Conservation (phyloP, 2,888 invertebrate genomes). For the Furcula furcula region DNA sequence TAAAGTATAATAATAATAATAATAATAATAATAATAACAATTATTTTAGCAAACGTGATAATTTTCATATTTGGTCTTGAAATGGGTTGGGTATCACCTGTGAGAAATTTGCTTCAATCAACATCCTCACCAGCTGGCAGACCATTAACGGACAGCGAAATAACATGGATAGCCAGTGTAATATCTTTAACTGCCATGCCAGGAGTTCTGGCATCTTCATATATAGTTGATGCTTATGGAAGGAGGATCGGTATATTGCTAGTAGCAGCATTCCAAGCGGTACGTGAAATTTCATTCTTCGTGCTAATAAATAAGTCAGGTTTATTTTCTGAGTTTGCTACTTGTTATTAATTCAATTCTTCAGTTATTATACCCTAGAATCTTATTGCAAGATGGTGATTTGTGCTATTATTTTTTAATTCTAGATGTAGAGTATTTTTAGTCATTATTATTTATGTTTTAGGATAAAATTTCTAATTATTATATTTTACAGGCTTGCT, state of each 20-base stretch:
- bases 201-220: constrained; percentile 24
- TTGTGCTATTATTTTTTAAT: not conserved
- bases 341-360: too few species aligned
- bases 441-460: too few species aligned
- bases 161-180: constrained; percentile 61
- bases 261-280: constrained; percentile 41
- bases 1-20: too few species aligned
- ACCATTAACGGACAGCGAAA: constrained; percentile 44
- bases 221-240: constrained; percentile 47
- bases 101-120: constrained; percentile 51
- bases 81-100: constrained; percentile 65
- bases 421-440: not conserved
- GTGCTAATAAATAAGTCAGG: too few species aligned
- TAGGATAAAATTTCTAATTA: not conserved
- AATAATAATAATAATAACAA: not conserved
- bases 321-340: too few species aligned
- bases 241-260: constrained; percentile 58
- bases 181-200: constrained; percentile 55
- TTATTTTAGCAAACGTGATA: constrained; percentile 54
- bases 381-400: not conserved
- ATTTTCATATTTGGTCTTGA: constrained; percentile 56
- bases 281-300: too few species aligned
- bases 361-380: not conserved
- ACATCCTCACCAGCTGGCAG: constrained; percentile 39
- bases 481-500: constrained; percentile 42